Conservation (phyloP, 2,797 vertebrate species). For the Liparis tanakae region DNA sequence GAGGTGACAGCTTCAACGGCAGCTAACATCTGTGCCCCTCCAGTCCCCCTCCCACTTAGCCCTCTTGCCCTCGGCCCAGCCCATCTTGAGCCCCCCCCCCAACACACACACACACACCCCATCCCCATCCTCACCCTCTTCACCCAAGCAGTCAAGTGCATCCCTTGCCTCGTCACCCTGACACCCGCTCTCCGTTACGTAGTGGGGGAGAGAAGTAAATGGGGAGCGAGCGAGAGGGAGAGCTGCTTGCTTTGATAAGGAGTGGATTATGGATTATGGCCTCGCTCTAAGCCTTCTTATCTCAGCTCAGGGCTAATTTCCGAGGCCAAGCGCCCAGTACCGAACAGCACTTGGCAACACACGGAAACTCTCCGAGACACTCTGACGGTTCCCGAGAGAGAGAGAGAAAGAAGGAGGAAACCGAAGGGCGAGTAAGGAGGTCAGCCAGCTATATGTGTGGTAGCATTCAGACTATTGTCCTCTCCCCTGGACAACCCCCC, state of each 20-base stretch:
- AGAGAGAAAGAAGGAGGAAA: conserved; percentile 27
- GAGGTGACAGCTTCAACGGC: conserved; percentile 69
- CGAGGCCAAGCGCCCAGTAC: conserved; percentile 68
- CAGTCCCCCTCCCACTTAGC: conserved; percentile 40
- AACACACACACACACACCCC: conserved; percentile 12
- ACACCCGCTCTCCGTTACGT: conserved; percentile 45
- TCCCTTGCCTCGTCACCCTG: conserved; percentile 53
- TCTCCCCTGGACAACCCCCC: conserved; percentile 21
- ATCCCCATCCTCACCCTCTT: conserved; percentile 46
- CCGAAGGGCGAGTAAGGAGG: conserved; percentile 47
- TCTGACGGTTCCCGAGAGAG: conserved; percentile 63
- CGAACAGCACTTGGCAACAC: conserved; percentile 67
- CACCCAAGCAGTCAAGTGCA: conserved; percentile 74
- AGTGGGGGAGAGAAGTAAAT: conserved; percentile 39
- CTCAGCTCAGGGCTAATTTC: conserved; percentile 80
- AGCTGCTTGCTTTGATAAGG: conserved; percentile 83
- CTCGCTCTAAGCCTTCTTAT: conserved; percentile 82
- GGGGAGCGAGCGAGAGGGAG: conserved; percentile 36
- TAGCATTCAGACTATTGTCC: conserved; percentile 64
- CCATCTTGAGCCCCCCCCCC: conserved; percentile 33
- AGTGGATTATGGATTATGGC: conserved; percentile 82
- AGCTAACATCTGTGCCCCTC: conserved; percentile 76
- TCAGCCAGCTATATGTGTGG: conserved; percentile 56
- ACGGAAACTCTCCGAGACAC: conserved; percentile 59
- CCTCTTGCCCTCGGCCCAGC: conserved; percentile 57